phyloP scores from a whole-genome alignment of 2,888 invertebrate species.

The Ferdinandea cuprea region DNA sequence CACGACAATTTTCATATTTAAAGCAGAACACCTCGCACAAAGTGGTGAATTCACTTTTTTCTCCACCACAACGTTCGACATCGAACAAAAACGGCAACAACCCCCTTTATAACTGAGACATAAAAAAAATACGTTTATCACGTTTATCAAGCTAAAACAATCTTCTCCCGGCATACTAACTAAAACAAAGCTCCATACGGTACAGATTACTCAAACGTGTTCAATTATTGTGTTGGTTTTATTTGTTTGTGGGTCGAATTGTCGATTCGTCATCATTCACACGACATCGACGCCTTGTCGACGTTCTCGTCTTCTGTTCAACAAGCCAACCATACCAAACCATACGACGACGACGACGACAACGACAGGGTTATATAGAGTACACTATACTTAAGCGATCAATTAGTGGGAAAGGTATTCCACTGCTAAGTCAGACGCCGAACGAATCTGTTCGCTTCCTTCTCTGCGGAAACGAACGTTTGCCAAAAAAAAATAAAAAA shows the following conservation, averaged over 20 bases:
- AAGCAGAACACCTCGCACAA: conserved; percentile 24
- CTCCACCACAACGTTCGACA: not conserved
- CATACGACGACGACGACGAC: not conserved
- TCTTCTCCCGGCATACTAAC: conserved; percentile 7
- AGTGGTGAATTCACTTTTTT: conserved; percentile 5
- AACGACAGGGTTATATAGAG: conserved; percentile 55
- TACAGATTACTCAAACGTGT: conserved; percentile 47
- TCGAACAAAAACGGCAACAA: not conserved
- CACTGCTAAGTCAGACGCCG: conserved; percentile 65
- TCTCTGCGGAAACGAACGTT: conserved; percentile 34
- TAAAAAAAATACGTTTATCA: not conserved
- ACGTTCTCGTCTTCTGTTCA: conserved; percentile 37
- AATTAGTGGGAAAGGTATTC: conserved; percentile 67
- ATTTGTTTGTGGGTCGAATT: conserved; percentile 31
- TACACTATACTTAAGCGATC: conserved; percentile 64
- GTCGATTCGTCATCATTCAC: conserved; percentile 65
- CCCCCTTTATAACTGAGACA: not conserved
- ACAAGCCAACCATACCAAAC: not conserved
- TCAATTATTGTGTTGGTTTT: conserved; percentile 21
- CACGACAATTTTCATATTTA: conserved; percentile 45
- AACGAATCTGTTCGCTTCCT: conserved; percentile 42
- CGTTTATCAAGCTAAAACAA: conserved; percentile 23
- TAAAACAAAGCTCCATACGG: conserved; percentile 41
- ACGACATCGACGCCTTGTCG: conserved; percentile 35
- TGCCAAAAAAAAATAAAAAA: conserved; percentile 12